Evolutionary conservation across 2,888 invertebrate species (phyloP).

Genomic region (Trachelus iudaicus): DNA sequence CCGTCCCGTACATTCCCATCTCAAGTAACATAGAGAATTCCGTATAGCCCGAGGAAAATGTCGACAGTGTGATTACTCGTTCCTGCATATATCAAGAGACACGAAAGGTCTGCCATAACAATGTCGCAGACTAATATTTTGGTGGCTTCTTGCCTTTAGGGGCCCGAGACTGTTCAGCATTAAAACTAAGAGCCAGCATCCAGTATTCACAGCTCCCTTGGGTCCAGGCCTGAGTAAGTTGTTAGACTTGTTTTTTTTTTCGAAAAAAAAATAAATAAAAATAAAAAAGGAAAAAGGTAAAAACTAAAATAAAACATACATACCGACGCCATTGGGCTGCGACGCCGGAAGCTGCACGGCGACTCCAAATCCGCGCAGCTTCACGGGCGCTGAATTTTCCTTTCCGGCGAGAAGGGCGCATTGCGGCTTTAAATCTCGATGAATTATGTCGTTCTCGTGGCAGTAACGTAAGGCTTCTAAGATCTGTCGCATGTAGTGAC

Average conservation of each 20-base stretch:
- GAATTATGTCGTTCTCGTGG: conserved; percentile 97
- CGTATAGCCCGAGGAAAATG: neutral
- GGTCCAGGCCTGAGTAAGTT: neutral
- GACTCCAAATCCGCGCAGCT: conserved; percentile 96
- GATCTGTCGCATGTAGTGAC: conserved; percentile 99
- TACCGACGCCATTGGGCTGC: conserved; percentile 75
- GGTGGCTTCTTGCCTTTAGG: neutral
- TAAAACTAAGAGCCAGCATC: neutral
- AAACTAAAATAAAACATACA: conserved; percentile 36
- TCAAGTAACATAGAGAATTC: neutral
- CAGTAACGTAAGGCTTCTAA: conserved; percentile 97
- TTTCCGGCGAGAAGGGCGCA: conserved; percentile 95
- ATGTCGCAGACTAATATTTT: neutral
- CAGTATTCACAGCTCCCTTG: neutral
- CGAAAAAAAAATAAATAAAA: neutral
- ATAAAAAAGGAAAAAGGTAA: neutral
- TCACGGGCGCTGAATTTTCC: conserved; percentile 98
- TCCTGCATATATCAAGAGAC: neutral
- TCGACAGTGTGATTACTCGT: neutral
- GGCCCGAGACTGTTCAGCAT: neutral
- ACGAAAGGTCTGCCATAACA: neutral
- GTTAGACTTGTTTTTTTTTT: neutral
- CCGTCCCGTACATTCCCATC: neutral
- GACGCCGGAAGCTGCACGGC: conserved; percentile 91
- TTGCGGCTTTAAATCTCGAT: conserved; percentile 97